phyloP scores from a whole-genome alignment of 1,140 invertebrate genomes.

The Maconellicoccus hirsutus region DNA sequence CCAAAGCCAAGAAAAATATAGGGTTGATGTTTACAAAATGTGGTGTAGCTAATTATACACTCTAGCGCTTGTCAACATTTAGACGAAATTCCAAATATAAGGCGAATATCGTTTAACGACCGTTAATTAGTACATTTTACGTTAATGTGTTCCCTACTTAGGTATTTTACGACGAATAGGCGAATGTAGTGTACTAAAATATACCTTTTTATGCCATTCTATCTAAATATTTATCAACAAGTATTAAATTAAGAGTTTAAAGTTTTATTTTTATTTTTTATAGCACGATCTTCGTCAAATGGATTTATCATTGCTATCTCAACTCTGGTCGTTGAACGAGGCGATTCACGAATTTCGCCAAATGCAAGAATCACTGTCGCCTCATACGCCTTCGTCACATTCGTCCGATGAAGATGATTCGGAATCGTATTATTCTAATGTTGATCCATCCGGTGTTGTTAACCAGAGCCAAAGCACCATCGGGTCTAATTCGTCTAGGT shows the following conservation, averaged over 20 bases:
- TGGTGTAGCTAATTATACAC: no score
- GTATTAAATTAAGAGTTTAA: no score
- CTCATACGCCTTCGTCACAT: constrained; percentile 41
- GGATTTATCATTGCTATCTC: constrained; percentile 70
- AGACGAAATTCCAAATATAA: neutral
- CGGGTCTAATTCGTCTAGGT: neutral
- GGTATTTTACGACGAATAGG: no score
- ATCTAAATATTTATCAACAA: no score
- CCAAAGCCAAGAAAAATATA: neutral
- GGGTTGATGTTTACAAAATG: no score
- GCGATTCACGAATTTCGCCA: constrained; percentile 74
- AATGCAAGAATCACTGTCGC: constrained; percentile 49
- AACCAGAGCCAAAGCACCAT: neutral
- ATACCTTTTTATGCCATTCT: no score
- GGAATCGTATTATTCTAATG: neutral
- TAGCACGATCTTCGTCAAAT: constrained; percentile 71
- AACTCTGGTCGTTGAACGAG: constrained; percentile 77
- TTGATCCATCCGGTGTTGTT: neutral
- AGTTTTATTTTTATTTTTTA: constrained; percentile 35
- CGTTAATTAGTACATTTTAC: neutral
- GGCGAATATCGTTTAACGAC: neutral
- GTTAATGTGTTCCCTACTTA: neutral
- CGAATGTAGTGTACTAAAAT: no score
- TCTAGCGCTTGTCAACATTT: no score
- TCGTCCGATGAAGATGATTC: constrained; percentile 11